These are phyloP conservation scores for Ahaetulla prasina DNA, from an alignment of 2,113 vertebrate species.

Conservation along the genomic window DNA sequence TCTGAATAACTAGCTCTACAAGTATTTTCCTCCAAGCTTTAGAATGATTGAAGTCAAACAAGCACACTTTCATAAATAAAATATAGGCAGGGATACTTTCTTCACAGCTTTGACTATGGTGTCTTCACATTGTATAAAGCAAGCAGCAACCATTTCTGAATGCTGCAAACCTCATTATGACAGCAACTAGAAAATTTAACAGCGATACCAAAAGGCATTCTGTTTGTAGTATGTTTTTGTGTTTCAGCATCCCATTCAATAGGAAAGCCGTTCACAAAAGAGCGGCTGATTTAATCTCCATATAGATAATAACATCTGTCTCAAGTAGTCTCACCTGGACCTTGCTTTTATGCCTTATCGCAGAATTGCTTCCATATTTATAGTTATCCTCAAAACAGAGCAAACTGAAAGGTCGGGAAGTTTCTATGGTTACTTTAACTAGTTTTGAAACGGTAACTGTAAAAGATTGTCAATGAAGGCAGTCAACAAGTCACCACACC, in stretches of 20 bases:
- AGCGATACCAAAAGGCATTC: not conserved
- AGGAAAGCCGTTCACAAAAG: constrained; percentile 21
- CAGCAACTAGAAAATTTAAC: not conserved
- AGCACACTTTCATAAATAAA: not conserved
- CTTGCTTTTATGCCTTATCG: not conserved
- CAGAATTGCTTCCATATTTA: constrained; percentile 12
- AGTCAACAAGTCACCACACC: not conserved
- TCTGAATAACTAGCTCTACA: not conserved
- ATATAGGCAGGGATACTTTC: not conserved
- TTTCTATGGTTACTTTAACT: not conserved
- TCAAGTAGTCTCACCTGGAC: constrained; percentile 15
- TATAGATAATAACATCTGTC: constrained; percentile 14
- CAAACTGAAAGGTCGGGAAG: not conserved
- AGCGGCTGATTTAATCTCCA: constrained; percentile 4
- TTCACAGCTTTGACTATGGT: not conserved
- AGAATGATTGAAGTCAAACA: not conserved
- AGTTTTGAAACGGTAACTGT: constrained; percentile 3
- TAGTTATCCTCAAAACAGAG: not conserved
- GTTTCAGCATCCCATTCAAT: constrained; percentile 6
- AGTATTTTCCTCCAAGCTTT: not conserved
- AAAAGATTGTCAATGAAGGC: constrained; percentile 1
- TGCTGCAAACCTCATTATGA: not conserved
- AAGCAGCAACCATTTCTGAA: constrained; percentile 14
- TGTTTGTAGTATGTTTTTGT: constrained; percentile 13
- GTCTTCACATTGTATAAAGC: not conserved